A percentile compares a stretch with the other conserved stretches of the same genome.
phyloP scores from a whole-genome alignment of 1,140 invertebrate species.

The Bombus pascuorum region DNA sequence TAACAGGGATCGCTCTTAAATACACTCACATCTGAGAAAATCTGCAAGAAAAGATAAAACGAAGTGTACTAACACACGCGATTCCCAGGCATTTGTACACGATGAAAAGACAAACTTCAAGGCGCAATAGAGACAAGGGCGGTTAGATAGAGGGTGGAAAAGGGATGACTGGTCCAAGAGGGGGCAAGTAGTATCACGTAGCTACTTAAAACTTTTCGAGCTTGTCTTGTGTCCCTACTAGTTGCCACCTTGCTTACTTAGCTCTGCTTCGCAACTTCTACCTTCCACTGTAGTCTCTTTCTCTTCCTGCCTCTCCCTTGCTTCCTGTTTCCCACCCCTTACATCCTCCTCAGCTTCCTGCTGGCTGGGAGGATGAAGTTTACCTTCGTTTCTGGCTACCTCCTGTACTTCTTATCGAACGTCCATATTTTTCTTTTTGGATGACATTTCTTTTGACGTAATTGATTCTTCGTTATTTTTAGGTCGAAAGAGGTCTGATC shows the following conservation, averaged over 20 bases:
- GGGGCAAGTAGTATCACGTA: conserved; percentile 71
- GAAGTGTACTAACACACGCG: neutral
- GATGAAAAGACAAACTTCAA: conserved; percentile 35
- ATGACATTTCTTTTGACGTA: neutral
- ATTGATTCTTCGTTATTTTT: neutral
- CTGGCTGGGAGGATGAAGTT: conserved; percentile 71
- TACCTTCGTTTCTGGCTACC: conserved; percentile 76
- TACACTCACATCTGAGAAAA: neutral
- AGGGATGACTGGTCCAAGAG: conserved; percentile 20
- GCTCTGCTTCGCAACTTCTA: conserved; percentile 63
- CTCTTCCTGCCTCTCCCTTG: conserved; percentile 3
- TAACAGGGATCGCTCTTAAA: neutral
- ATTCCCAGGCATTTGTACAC: conserved; percentile 11
- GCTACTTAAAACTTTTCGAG: conserved; percentile 79
- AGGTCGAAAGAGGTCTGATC: neutral
- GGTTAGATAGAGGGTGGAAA: conserved; percentile 6
- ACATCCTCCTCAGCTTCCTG: neutral
- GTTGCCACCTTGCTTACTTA: conserved; percentile 70
- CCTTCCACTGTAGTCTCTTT: conserved; percentile 25
- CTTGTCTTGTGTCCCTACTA: conserved; percentile 76
- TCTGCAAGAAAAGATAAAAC: neutral
- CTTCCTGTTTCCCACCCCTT: neutral
- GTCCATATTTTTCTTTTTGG: neutral
- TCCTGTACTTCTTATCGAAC: conserved; percentile 62
- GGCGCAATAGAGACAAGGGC: conserved; percentile 45